Evolutionary conservation across 1,140 invertebrate genomes (phyloP).

Genomic region (Apis cerana): DNA sequence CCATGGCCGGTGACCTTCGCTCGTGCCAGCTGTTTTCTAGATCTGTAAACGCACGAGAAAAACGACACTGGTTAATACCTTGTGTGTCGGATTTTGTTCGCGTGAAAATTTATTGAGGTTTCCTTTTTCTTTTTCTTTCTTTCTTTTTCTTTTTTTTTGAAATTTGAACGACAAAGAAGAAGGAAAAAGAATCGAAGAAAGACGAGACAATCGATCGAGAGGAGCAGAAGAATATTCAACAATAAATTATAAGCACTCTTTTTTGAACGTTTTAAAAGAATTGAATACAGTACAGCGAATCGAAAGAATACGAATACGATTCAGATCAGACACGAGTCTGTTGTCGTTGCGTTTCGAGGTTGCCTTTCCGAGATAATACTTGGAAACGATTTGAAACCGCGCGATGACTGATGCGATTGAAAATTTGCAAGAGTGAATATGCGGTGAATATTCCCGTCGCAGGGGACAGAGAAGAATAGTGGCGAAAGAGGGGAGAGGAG

Average conservation of each 20-base stretch:
- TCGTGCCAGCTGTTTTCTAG: conserved; percentile 46
- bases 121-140: background rate
- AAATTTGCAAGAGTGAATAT: conserved; percentile 29
- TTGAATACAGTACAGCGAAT: background rate
- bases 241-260: background rate
- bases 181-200: background rate
- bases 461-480: conserved; percentile 8
- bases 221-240: background rate
- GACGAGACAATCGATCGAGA: too few species aligned
- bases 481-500: background rate
- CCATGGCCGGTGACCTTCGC: conserved; percentile 53
- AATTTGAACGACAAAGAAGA: background rate
- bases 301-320: conserved; percentile 7
- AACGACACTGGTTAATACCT: background rate
- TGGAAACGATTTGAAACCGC: conserved; percentile 28
- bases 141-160: background rate
- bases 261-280: conserved; percentile 6
- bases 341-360: background rate
- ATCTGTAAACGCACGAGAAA: conserved; percentile 34
- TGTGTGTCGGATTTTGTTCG: background rate
- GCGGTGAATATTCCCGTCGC: conserved; percentile 21
- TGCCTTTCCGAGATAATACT: conserved; percentile 29
- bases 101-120: background rate
- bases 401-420: conserved; percentile 36
- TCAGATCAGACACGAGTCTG: background rate